Evolutionary conservation across 2,888 invertebrate genomes (phyloP).

Genomic region (Harpalus rufipes): DNA sequence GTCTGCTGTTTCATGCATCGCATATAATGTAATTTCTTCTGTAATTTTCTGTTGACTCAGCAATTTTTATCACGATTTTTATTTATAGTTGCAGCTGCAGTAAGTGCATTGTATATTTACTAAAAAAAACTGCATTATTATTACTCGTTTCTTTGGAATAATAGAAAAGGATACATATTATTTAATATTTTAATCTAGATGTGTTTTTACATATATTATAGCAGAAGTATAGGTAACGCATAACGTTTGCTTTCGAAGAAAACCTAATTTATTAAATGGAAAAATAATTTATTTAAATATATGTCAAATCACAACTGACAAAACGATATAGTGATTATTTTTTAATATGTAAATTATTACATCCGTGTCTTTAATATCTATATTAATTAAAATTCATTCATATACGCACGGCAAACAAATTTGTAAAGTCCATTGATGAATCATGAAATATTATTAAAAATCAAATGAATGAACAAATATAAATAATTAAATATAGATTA

Average conservation of each 20-base stretch:
- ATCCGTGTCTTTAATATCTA: slow-evolving; percentile 34
- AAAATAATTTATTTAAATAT: no score
- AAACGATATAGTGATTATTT: slow-evolving; percentile 1
- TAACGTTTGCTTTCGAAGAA: no score
- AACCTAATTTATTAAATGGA: no score
- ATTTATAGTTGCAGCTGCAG: slow-evolving; percentile 11
- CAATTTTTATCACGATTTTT: slow-evolving; percentile 35
- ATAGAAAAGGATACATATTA: neutral
- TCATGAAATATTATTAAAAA: neutral
- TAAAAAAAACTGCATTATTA: neutral
- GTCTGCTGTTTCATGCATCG: slow-evolving; percentile 31
- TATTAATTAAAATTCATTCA: slow-evolving; percentile 11
- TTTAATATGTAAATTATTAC: neutral
- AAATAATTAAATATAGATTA: no score
- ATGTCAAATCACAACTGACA: no score
- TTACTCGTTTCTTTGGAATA: neutral
- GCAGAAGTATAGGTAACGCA: no score
- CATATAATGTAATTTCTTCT: slow-evolving; percentile 26
- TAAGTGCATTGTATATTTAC: neutral
- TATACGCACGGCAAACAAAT: neutral
- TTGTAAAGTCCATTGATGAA: slow-evolving; percentile 22
- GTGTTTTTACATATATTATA: no score
- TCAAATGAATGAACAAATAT: no score
- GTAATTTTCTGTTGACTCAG: slow-evolving; percentile 31
- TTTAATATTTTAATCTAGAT: neutral